Base-by-base conservation (phyloP, 2,888 invertebrate species). In the Drosophila setosimentum region DNA sequence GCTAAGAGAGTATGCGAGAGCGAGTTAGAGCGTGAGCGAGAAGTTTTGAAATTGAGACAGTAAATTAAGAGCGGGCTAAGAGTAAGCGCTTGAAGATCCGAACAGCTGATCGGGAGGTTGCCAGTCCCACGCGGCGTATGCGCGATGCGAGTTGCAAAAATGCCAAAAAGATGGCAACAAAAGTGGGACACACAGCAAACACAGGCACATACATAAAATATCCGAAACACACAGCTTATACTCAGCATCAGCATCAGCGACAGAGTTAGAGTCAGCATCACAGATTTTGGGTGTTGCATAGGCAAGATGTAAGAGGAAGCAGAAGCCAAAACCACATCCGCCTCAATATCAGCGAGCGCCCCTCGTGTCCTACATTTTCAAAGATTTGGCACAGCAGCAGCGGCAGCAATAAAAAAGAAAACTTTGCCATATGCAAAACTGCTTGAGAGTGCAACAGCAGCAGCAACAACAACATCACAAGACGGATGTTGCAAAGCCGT, bases 401-500 rank as follows among this genome's bases (percentile, higher is more conserved):
- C 21, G 24, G 49, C 64, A 66, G 48, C 57, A 57, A 50, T 53
- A 62, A 51, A 68, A 71, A 70, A 76, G 68, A 79, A 79, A 78
- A 76, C 76, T 60, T 70, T 66, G 49, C 66, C 66, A 54, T 76
- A 79, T 79, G 79, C 79, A 80, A 80, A 80, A 76, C 73, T 64
- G 68, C 61, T 72, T 71, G 63, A 71, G 76, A 78, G 76, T 73
- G 70, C 72, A 70, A 67, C 68, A 58, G 57, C 71, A 67, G n/a
- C 68, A 68, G 21, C 51, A 60, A 29, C 53, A 53, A 24, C 58
- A 33, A 33, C 63, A 63, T 49, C 65, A 27, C 62, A 58, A 82
- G 74, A 80, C 82, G 82, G 82, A 82, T 82, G 78, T 78, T 73
- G 83, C 59, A 68, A 62, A 54, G 32, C 55, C 29, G 21, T n/a